Evolutionary conservation across 2,797 vertebrate species (phyloP).

Genomic region (Trachurus trachurus): DNA sequence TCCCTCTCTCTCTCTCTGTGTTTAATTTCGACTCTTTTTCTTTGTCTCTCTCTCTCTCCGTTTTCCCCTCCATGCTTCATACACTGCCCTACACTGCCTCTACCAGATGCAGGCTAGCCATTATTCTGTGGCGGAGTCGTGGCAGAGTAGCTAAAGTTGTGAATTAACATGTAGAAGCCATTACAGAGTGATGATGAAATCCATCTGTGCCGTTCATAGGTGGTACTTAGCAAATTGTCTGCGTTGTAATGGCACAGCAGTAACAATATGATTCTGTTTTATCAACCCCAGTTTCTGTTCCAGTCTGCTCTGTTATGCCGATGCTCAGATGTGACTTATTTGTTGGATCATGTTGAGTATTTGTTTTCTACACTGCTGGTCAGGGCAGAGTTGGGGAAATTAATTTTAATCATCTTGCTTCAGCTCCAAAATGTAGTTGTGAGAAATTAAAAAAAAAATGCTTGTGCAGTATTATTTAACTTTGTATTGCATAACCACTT

Average conservation of each 20-base stretch:
- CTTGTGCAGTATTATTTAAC: background rate
- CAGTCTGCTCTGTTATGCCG: conserved; percentile 21
- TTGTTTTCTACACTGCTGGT: conserved; percentile 19
- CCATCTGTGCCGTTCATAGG: conserved; percentile 74
- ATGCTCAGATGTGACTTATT: conserved; percentile 41
- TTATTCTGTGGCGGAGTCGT: conserved; percentile 75
- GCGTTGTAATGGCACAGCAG: conserved; percentile 61
- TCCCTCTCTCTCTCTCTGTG: conserved; percentile 43
- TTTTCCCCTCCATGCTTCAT: conserved; percentile 46
- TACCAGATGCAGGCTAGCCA: conserved; percentile 76
- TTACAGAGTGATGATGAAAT: conserved; percentile 74
- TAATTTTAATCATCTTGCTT: conserved; percentile 11
- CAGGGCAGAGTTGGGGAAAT: background rate
- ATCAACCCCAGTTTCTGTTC: conserved; percentile 58
- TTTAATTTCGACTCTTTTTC: conserved; percentile 51
- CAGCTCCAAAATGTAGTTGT: background rate
- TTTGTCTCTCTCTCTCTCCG: conserved; percentile 40
- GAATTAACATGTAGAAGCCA: conserved; percentile 84
- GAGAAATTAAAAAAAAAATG: background rate
- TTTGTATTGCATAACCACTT: background rate
- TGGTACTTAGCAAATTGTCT: conserved; percentile 77
- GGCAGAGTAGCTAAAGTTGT: conserved; percentile 84
- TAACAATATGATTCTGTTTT: conserved; percentile 66
- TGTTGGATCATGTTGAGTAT: conserved; percentile 8
- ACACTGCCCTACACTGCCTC: conserved; percentile 57